Base-by-base conservation (phyloP, 2,113 vertebrate genomes). In the Alethe diademata region DNA sequence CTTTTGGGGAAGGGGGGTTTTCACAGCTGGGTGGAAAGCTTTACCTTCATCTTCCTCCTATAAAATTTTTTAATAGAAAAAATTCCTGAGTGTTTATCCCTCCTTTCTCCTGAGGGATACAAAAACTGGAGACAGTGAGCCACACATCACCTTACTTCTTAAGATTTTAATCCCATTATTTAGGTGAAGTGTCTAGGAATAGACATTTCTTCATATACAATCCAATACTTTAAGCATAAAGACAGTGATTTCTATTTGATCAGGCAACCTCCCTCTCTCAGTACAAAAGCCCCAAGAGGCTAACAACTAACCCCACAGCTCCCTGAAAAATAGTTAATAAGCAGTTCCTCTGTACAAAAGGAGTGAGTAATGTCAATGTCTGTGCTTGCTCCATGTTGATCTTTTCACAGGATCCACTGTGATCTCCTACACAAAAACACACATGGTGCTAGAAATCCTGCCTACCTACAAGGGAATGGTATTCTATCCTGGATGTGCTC, bases 11-110 rank as follows among this genome's bases (percentile, higher is more conserved):
- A 88, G 78, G 60, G 88, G 60, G 7, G 5, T 78, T 97, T 93
- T 92, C 86, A 65, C 85, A 92, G 84, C 90, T 86, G 78, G 78
- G 54, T 67, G 31, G 50, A 66, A 90, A 82, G 64, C 76, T 93
- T 86, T 81, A 51, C 66, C 45, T 29, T 69, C 13, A 0, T 74
- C 89, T 95, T 85, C 47, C 36, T 67, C 72, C 60, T 75, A 56
- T 43, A 70, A 62, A 79, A n/a, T 38, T 50, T 84, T 81, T 76
- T 48, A 58, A 29, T 5, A 47, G 45, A 73, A 70, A 80, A 62
- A 40, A 51, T 1, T 67, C 23, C 31, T 62, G 45, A 58, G 25
- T 62, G 5, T 76, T 88, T 56, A 70, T 69, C 38, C 54, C 10
- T 25, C 31, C 24, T 14, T 36, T 45, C 33, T 81, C 60, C 25